A percentile compares a stretch with the other conserved stretches of the same genome.
Conservation (phyloP, 2,113 vertebrate species). For the Corythornis madagascariensis region DNA sequence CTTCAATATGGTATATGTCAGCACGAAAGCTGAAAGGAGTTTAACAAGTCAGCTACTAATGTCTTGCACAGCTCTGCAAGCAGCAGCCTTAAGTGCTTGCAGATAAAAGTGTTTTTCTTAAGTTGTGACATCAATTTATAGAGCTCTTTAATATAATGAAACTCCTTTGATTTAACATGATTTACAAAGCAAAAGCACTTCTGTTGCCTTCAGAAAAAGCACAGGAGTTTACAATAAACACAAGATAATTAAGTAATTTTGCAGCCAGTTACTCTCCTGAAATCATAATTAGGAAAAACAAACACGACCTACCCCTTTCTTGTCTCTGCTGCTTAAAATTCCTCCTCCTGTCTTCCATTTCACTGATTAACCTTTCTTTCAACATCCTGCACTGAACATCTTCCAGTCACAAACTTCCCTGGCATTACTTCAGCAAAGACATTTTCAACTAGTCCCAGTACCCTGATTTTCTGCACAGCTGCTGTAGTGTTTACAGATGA, state of each 20-base stretch:
- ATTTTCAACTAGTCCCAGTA: not conserved
- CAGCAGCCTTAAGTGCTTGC: slow-evolving; percentile 52
- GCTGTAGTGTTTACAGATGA: not conserved
- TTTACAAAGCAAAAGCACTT: slow-evolving; percentile 56
- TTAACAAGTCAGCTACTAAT: slow-evolving; percentile 64
- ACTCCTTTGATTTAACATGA: slow-evolving; percentile 54
- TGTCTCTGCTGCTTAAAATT: not conserved
- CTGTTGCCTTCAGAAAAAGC: slow-evolving; percentile 56
- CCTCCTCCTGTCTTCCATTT: slow-evolving; percentile 10
- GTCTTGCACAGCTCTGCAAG: slow-evolving; percentile 43
- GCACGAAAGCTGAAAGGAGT: slow-evolving; percentile 61
- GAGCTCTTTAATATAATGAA: slow-evolving; percentile 32
- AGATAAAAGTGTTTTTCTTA: slow-evolving; percentile 57
- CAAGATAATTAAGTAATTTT: slow-evolving; percentile 57
- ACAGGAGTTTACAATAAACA: slow-evolving; percentile 50
- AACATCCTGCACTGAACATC: not conserved
- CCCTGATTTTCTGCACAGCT: not conserved
- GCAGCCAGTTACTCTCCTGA: slow-evolving; percentile 45
- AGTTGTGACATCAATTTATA: slow-evolving; percentile 58
- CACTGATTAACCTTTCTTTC: slow-evolving; percentile 34
- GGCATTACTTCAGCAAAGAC: not conserved
- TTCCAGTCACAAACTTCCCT: not conserved
- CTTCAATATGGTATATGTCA: slow-evolving; percentile 32
- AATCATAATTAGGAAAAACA: slow-evolving; percentile 47
- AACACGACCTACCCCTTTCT: slow-evolving; percentile 14